Base-by-base conservation (phyloP, 1,140 invertebrate genomes). In the Drosophila kohkoa region DNA sequence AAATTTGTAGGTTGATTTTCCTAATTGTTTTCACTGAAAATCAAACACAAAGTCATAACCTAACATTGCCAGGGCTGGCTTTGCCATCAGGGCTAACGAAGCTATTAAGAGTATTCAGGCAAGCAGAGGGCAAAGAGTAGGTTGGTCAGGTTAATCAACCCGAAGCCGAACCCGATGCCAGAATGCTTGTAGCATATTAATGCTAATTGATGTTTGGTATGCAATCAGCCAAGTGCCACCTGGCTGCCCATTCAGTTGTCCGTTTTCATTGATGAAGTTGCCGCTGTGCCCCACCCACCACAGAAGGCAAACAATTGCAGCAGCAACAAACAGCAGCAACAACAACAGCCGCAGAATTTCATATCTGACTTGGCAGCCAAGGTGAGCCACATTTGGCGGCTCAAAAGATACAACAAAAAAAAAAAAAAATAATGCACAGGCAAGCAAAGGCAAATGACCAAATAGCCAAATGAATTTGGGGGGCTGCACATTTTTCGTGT, bases 241-340 rank as follows among this genome's bases (percentile, higher is more conserved):
- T 82, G 68, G 83, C 48, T 77, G 82, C 77, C 81, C 83, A 87
- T 87, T 87, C 77, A 87, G 70, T 67, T 83, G 79, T 77, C 77
- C 73, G 59, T 72, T 74, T 89, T 89, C 83, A 87, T 87, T 87
- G 85, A 87, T 87, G 82, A 87, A 87, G 72, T 72, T 57, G 57
- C 43, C 62, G 68, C 67, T 57, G 57, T 46, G 72, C 76, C 81
- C 66, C 79, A 75, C 75, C 73, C 77, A 74, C 64, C 28, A 15
- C 30, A 32, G 68, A 41, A 69, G 65, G 15, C 58, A 75, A 48
- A 68, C 63, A 68, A 67, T 15, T 63, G 59, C 59, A 41, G 3
- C 6, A 25, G 20, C 16, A 16, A 1, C 16, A 16, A 16, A 1
- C 16, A 16, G 1, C 20, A 25, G 20, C 20, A 25, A 25, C 20